A percentile compares a stretch with the other conserved stretches of the same genome.
Evolutionary conservation across 92 coral and sea anemone species (phyloP).

Genomic region (Virgularia gustaviana): DNA sequence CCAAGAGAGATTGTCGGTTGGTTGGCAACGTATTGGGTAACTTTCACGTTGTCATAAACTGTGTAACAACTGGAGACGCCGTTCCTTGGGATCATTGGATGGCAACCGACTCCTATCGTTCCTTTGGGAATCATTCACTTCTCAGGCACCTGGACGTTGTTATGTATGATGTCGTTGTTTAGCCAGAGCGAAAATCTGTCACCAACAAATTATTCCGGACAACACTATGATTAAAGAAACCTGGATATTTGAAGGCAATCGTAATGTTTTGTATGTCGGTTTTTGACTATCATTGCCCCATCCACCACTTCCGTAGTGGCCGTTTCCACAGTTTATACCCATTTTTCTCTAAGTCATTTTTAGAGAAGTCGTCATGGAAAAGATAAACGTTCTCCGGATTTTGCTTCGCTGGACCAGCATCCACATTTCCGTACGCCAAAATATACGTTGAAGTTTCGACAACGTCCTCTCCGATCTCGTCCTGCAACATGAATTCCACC

Average conservation of each 20-base stretch:
- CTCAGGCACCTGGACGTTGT: constrained; percentile 54
- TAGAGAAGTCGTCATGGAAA: constrained; percentile 60
- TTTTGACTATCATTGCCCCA: too few relatives aligned
- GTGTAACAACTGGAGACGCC: constrained; percentile 63
- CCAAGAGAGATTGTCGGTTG: constrained; percentile 56
- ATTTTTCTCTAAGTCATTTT: constrained; percentile 29
- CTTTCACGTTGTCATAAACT: constrained; percentile 67
- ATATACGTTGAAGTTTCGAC: constrained; percentile 44
- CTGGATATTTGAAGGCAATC: too few relatives aligned
- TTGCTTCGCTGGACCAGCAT: constrained; percentile 50
- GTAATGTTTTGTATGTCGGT: too few relatives aligned
- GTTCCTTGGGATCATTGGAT: neutral
- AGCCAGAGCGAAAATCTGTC: constrained; percentile 66
- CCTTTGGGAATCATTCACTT: constrained; percentile 65
- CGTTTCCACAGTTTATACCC: too few relatives aligned
- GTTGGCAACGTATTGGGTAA: constrained; percentile 46
- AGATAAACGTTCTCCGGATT: constrained; percentile 55
- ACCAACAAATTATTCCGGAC: too few relatives aligned
- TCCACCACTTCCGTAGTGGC: too few relatives aligned
- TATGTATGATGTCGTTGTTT: constrained; percentile 51
- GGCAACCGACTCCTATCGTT: constrained; percentile 71
- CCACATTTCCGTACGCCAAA: constrained; percentile 48
- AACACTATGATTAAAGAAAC: too few relatives aligned
- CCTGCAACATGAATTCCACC: constrained; percentile 48
- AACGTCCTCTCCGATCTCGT: constrained; percentile 19